Percentiles rank a stretch among this genome's conserved stretches.
Conservation (phyloP, 1,140 invertebrate species). For the Drosophila dunni region DNA sequence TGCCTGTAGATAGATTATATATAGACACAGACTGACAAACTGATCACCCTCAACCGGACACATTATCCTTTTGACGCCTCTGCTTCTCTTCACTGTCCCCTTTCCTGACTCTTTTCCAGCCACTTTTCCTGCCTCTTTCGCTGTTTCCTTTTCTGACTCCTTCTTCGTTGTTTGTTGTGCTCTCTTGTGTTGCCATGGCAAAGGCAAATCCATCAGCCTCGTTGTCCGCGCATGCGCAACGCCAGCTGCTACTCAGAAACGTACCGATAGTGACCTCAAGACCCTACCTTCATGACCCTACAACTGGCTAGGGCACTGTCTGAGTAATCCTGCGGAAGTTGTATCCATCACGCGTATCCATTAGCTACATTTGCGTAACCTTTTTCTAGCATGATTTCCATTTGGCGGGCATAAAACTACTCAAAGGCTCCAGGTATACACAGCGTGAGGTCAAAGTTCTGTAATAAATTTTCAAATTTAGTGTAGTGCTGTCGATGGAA, state of each 20-base stretch:
- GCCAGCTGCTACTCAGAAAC: constrained; percentile 49
- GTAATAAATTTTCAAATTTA: not conserved
- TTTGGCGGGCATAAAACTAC: constrained; percentile 29
- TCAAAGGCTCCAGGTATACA: constrained; percentile 1
- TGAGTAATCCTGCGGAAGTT: constrained; percentile 80
- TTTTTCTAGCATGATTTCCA: constrained; percentile 23
- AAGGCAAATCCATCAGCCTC: constrained; percentile 48
- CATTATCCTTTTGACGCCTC: constrained; percentile 55
- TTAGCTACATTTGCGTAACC: constrained; percentile 57
- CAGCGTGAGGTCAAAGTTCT: constrained; percentile 51
- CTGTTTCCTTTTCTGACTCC: not conserved
- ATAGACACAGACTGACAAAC: constrained; percentile 39
- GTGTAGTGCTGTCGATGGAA: not conserved
- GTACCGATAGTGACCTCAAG: constrained; percentile 22
- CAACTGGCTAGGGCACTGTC: constrained; percentile 39
- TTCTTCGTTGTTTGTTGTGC: constrained; percentile 18
- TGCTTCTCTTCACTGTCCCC: not conserved
- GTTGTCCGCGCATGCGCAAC: constrained; percentile 77
- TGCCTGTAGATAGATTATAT: constrained; percentile 5
- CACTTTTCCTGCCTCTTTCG: not conserved
- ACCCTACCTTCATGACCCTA: constrained; percentile 28
- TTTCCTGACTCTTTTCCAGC: not conserved
- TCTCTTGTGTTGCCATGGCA: constrained; percentile 61
- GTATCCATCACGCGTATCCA: constrained; percentile 74
- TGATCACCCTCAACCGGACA: constrained; percentile 36